A percentile compares a stretch with the other conserved stretches of the same genome.
phyloP scores from a whole-genome alignment of 2,888 invertebrate species.

The Drosophila algonquin region DNA sequence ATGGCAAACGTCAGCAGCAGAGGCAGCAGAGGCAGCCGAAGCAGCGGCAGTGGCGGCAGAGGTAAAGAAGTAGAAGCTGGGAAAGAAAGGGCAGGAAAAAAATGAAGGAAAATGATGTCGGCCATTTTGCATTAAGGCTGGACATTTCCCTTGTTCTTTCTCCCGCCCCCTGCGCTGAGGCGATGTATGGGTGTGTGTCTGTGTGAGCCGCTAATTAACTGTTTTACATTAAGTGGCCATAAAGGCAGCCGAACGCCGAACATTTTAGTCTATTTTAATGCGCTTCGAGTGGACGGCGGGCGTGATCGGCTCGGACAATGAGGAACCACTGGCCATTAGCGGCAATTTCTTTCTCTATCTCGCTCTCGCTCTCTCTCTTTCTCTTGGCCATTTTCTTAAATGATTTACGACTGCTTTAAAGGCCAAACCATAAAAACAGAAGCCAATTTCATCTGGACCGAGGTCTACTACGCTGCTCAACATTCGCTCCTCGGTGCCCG shows the following conservation, averaged over 20 bases:
- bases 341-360: slow-evolving; percentile 25
- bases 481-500: slow-evolving; percentile 15
- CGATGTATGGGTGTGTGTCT: slow-evolving; percentile 23
- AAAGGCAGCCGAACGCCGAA: slow-evolving; percentile 56
- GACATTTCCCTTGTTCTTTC: slow-evolving; percentile 38
- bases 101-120: slow-evolving; percentile 52
- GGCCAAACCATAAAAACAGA: slow-evolving; percentile 64
- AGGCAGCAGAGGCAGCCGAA: neutral
- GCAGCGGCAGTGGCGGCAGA: slow-evolving; percentile 28
- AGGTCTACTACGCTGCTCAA: neutral
- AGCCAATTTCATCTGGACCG: slow-evolving; percentile 40
- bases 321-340: slow-evolving; percentile 54
- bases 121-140: slow-evolving; percentile 66
- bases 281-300: slow-evolving; percentile 52
- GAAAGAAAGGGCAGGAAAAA: slow-evolving; percentile 21
- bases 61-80: neutral
- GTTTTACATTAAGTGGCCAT: slow-evolving; percentile 79
- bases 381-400: slow-evolving; percentile 58
- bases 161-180: neutral
- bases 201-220: slow-evolving; percentile 71
- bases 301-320: slow-evolving; percentile 75
- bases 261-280: slow-evolving; percentile 76
- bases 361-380: slow-evolving; percentile 7
- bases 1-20: slow-evolving; percentile 65
- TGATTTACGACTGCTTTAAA: slow-evolving; percentile 72